These are phyloP conservation scores for Ptiloglossa arizonensis DNA, from an alignment of 1,140 invertebrate species.

Conservation along the genomic window DNA sequence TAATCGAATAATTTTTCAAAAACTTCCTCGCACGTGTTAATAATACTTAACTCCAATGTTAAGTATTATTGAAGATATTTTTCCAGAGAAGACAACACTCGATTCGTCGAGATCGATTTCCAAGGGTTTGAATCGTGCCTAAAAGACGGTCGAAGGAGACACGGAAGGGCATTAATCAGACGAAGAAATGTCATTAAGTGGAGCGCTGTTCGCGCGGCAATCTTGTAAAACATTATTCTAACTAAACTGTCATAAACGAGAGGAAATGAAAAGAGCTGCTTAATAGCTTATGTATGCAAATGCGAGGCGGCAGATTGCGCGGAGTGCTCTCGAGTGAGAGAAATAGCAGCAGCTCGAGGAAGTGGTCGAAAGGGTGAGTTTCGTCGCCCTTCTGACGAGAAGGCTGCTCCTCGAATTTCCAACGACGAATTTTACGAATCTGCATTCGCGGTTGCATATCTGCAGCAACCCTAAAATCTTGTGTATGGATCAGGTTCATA, in stretches of 20 bases:
- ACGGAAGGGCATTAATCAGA: slow-evolving; percentile 77
- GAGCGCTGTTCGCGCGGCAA: slow-evolving; percentile 76
- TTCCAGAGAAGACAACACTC: background rate
- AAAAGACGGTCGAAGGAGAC: slow-evolving; percentile 37
- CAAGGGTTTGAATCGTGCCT: background rate
- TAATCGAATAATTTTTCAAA: too few relatives aligned
- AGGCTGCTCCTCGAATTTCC: slow-evolving; percentile 57
- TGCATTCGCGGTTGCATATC: too few relatives aligned
- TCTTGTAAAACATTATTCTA: slow-evolving; percentile 81
- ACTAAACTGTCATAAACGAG: slow-evolving; percentile 83
- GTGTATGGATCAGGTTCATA: too few relatives aligned
- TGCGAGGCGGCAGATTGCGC: slow-evolving; percentile 79
- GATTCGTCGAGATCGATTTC: background rate
- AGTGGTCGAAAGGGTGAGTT: slow-evolving; percentile 78
- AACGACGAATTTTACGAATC: slow-evolving; percentile 12
- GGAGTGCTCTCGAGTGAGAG: slow-evolving; percentile 74
- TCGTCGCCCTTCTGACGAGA: slow-evolving; percentile 56
- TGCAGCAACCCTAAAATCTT: background rate
- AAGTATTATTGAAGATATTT: too few relatives aligned
- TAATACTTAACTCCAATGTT: too few relatives aligned
- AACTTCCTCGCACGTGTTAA: too few relatives aligned
- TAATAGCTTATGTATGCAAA: slow-evolving; percentile 83
- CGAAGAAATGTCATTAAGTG: slow-evolving; percentile 73
- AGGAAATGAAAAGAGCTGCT: slow-evolving; percentile 83
- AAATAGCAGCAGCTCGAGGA: slow-evolving; percentile 67